Evolutionary conservation across 2,113 vertebrate genomes (phyloP).

Genomic region (Anas platyrhynchos): DNA sequence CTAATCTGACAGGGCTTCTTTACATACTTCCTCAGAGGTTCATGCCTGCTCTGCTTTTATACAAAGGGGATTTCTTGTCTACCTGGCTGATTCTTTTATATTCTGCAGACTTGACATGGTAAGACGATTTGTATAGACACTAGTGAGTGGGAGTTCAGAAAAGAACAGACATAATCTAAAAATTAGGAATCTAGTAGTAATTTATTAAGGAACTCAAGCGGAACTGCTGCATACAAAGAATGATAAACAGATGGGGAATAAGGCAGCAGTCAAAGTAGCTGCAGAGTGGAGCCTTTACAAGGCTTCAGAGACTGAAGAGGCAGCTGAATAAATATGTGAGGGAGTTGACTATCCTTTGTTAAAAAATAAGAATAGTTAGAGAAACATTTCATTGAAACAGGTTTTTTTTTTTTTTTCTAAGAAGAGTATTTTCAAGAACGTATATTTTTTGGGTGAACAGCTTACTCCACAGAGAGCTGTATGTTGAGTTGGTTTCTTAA

Average conservation of each 20-base stretch:
- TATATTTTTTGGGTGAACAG: not conserved
- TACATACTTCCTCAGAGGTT: conserved; percentile 19
- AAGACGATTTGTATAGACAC: conserved; percentile 37
- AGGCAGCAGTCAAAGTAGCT: conserved; percentile 43
- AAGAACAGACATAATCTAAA: conserved; percentile 64
- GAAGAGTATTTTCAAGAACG: not conserved
- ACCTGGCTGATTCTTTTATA: conserved; percentile 42
- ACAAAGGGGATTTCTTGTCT: conserved; percentile 44
- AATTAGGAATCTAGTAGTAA: conserved; percentile 64
- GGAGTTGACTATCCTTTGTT: not conserved
- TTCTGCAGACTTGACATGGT: conserved; percentile 36
- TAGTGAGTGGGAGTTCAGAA: conserved; percentile 46
- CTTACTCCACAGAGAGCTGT: not conserved
- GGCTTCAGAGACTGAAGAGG: conserved; percentile 29
- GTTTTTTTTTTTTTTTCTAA: not conserved
- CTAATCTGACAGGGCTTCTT: conserved; percentile 28
- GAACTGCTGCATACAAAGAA: conserved; percentile 2
- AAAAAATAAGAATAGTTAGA: not conserved
- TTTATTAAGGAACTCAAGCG: conserved; percentile 55
- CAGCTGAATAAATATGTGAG: conserved; percentile 17
- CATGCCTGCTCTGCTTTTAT: conserved; percentile 2
- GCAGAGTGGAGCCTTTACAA: conserved; percentile 12
- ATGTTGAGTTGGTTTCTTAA: not conserved
- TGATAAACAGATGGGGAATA: conserved; percentile 58
- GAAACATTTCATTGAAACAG: not conserved